phyloP scores from a whole-genome alignment of 2,888 invertebrate genomes.

The Cheilosia vulpina region DNA sequence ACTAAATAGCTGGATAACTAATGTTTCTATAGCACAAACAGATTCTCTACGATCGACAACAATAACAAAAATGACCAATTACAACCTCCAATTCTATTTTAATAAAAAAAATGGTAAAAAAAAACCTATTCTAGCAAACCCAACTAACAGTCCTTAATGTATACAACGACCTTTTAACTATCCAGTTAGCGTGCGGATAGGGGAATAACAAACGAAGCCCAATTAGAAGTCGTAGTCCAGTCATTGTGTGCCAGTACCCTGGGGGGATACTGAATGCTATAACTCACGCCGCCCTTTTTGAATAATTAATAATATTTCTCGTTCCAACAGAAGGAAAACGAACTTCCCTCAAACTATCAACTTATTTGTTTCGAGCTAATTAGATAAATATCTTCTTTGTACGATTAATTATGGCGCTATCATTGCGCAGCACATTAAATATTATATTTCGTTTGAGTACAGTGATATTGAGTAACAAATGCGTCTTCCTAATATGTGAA shows the following conservation, averaged over 20 bases:
- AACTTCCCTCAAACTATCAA: neutral
- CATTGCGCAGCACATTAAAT: neutral
- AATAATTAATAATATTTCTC: slow-evolving; percentile 20
- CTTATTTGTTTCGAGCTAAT: neutral
- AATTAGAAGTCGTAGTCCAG: slow-evolving; percentile 1
- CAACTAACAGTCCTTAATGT: no score
- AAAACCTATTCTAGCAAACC: no score
- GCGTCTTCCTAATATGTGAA: neutral
- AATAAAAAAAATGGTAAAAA: no score
- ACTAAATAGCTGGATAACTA: no score
- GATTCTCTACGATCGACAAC: no score
- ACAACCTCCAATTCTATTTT: no score
- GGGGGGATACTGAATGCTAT: neutral
- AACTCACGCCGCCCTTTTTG: neutral
- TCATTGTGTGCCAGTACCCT: slow-evolving; percentile 5
- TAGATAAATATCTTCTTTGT: slow-evolving; percentile 18
- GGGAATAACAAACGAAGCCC: neutral
- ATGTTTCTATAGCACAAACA: no score
- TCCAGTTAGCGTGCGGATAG: neutral
- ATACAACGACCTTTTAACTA: neutral
- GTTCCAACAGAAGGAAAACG: slow-evolving; percentile 3
- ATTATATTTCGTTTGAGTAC: neutral
- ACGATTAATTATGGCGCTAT: slow-evolving; percentile 7
- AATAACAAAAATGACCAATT: no score
- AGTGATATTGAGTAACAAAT: neutral